Evolutionary conservation across 1,140 invertebrate species (phyloP).

Genomic region (Ooceraea biroi): DNA sequence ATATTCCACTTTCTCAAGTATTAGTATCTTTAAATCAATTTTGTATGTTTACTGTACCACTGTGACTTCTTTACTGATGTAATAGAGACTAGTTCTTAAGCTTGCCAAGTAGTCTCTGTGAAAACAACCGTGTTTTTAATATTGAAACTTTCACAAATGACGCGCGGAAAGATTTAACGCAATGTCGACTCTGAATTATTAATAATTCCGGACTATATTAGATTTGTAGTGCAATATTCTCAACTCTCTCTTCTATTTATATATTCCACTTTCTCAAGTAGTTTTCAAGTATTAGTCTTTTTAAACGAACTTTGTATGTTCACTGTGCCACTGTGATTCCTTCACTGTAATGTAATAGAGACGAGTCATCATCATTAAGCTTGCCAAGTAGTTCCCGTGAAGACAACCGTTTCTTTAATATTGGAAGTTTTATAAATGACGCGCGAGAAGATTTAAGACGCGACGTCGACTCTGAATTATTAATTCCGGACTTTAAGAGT

Average conservation of each 20-base stretch:
- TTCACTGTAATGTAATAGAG: background rate
- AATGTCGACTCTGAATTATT: constrained; percentile 2
- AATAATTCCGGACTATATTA: background rate
- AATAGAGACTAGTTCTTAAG: background rate
- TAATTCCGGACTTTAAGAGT: background rate
- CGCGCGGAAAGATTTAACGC: background rate
- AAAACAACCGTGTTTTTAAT: background rate
- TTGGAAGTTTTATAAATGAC: background rate
- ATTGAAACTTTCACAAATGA: background rate
- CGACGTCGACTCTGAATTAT: background rate
- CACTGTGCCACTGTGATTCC: background rate
- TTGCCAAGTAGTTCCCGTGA: background rate
- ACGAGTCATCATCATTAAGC: background rate
- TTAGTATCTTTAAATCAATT: background rate
- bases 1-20: background rate
- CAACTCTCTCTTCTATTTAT: constrained; percentile 1
- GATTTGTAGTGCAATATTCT: background rate
- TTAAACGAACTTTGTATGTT: background rate
- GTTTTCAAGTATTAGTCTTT: constrained; percentile 17
- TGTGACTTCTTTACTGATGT: background rate
- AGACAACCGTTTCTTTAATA: background rate
- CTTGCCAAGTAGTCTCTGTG: background rate
- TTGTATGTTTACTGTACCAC: background rate
- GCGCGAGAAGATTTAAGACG: background rate
- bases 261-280: background rate